Evolutionary conservation across 1,140 invertebrate species (phyloP).

Genomic region (Drosophila lowei): DNA sequence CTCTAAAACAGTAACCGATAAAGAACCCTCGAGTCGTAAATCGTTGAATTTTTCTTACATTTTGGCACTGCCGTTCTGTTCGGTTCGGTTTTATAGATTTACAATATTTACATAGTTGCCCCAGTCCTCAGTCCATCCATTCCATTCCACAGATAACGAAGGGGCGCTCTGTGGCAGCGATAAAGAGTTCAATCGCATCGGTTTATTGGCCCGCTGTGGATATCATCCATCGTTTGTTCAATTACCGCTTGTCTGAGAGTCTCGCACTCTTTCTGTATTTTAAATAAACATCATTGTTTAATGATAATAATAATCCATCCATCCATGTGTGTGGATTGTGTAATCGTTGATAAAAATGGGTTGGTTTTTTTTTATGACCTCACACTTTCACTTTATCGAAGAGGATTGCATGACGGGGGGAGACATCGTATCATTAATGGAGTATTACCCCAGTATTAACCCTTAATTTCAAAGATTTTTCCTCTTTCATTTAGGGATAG

Average conservation of each 20-base stretch:
- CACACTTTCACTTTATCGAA: constrained; percentile 59
- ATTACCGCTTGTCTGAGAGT: constrained; percentile 3
- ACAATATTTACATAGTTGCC: constrained; percentile 60
- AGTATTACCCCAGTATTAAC: no score
- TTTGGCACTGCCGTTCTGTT: constrained; percentile 61
- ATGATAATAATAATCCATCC: constrained; percentile 57
- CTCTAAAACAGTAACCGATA: constrained; percentile 54
- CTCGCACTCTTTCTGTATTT: constrained; percentile 19
- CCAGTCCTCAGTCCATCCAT: constrained; percentile 4
- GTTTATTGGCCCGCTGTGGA: constrained; percentile 57
- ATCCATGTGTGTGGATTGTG: constrained; percentile 23
- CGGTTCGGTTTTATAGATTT: constrained; percentile 54
- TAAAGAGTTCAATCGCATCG: constrained; percentile 78
- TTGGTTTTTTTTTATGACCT: constrained; percentile 50
- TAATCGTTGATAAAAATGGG: constrained; percentile 37
- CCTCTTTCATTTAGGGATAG: no score
- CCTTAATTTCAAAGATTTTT: no score
- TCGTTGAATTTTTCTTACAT: constrained; percentile 34
- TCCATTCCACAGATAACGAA: constrained; percentile 12
- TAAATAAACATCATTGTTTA: constrained; percentile 52
- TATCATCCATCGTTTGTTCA: constrained; percentile 8
- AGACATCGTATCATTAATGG: no score
- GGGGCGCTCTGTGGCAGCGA: constrained; percentile 19
- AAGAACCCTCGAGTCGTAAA: constrained; percentile 50
- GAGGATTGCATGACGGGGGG: no score